These are phyloP conservation scores for Trididemnum clinides DNA, from an alignment of 23 tunicate genomes.

Conservation along the genomic window DNA sequence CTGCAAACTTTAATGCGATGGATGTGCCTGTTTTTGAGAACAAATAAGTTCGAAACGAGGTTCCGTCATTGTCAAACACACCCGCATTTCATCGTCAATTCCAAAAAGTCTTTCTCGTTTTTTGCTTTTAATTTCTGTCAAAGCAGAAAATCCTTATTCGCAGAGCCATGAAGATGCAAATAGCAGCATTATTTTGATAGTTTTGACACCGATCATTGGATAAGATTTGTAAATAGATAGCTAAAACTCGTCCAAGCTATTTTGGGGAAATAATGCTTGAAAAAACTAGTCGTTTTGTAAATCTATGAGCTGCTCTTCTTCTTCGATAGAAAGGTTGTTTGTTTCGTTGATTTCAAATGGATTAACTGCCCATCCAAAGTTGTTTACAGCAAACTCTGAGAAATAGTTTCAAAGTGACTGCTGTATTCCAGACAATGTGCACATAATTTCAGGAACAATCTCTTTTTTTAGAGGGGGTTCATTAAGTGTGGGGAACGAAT, in stretches of 20 bases:
- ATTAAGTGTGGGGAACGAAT: conserved; percentile 11
- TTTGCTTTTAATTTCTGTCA: conserved; percentile 10
- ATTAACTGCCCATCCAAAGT: too few species aligned
- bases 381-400: too few species aligned
- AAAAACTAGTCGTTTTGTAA: too few species aligned
- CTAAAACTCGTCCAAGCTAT: conserved; percentile 2
- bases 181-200: conserved; percentile 17
- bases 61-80: not conserved
- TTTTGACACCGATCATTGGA: not conserved
- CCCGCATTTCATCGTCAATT: conserved; percentile 30
- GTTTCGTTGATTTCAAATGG: conserved; percentile 36
- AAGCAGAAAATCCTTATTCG: conserved; percentile 18
- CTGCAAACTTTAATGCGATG: not conserved
- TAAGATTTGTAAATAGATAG: conserved; percentile 12
- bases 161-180: conserved; percentile 45
- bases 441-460: conserved; percentile 33
- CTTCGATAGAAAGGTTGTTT: conserved; percentile 33
- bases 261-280: conserved; percentile 24
- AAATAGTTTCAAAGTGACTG: too few species aligned
- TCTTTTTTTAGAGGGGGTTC: conserved; percentile 1
- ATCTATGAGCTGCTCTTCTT: too few species aligned
- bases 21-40: not conserved
- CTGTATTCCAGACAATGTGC: conserved; percentile 27
- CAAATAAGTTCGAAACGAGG: not conserved
- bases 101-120: too few species aligned